phyloP scores from a whole-genome alignment of 2,888 invertebrate species.

The Caenorhabditis macrosperma region DNA sequence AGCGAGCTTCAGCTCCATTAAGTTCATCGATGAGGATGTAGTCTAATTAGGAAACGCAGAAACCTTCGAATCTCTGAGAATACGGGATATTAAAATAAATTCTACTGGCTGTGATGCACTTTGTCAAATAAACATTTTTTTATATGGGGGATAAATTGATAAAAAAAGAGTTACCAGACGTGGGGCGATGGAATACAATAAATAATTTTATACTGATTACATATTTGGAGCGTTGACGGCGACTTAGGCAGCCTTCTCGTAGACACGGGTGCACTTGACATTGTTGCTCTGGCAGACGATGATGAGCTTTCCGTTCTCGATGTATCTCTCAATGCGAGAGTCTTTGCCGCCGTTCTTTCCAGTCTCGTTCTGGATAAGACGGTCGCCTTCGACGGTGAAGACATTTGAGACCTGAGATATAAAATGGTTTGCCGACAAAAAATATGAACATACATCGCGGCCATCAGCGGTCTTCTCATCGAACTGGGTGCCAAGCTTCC shows the following conservation, averaged over 20 bases:
- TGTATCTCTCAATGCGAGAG: slow-evolving; percentile 71
- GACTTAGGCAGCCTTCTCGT: slow-evolving; percentile 66
- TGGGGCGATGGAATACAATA: slow-evolving; percentile 41
- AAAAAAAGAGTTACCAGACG: slow-evolving; percentile 26
- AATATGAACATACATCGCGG: slow-evolving; percentile 66
- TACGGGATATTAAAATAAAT: slow-evolving; percentile 29
- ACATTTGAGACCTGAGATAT: slow-evolving; percentile 66
- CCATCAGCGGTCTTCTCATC: slow-evolving; percentile 79
- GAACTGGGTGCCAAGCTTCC: slow-evolving; percentile 71
- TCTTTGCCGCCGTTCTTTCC: slow-evolving; percentile 73
- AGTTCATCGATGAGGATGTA: slow-evolving; percentile 71
- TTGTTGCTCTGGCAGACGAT: slow-evolving; percentile 69
- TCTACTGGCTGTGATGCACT: slow-evolving; percentile 31
- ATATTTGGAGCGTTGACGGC: background rate
- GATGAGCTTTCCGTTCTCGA: slow-evolving; percentile 72
- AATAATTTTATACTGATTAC: slow-evolving; percentile 26
- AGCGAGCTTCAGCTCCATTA: slow-evolving; percentile 69
- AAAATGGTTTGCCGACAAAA: background rate
- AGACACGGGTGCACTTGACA: slow-evolving; percentile 72
- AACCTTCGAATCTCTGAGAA: slow-evolving; percentile 33
- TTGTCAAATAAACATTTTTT: slow-evolving; percentile 10
- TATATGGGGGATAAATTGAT: slow-evolving; percentile 14
- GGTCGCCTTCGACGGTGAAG: slow-evolving; percentile 74
- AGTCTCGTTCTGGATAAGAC: slow-evolving; percentile 74
- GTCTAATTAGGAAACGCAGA: slow-evolving; percentile 30